Evolutionary conservation across 23 tunicate species (phyloP), one percentile per base, ranked within the genome.

Genomic region (Halocynthia roretzi): DNA sequence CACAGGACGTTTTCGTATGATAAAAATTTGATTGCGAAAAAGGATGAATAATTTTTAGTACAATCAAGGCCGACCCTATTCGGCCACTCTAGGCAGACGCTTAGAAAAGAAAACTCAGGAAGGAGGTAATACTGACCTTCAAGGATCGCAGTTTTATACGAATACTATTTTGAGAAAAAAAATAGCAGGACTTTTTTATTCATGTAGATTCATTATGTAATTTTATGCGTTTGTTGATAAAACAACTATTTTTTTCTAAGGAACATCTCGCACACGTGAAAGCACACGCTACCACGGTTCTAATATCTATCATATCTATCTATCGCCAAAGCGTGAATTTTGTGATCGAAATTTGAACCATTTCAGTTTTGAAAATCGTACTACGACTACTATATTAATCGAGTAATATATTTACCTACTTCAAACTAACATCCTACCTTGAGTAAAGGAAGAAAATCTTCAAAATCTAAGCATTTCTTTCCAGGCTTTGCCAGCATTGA

Each of bases 371-470:
- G n/a, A 60, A 17, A 60, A 15, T 17, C 17, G 64, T 15, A 60
- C n/a, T 60, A 60, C n/a, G 1, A 60, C n/a, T 60, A 60, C n/a
- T 4, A 60, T 17, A 15, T 60, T 15, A 60, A 15, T 15, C 64
- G 17, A 15, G 64, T 60, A 17, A 60, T 60, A 62, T 9, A 78
- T 48, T 50, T 53, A 87, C 94, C 44, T 31, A 31, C 44, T 31
- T 0, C 44, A 31, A 31, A 31, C 44, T 31, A 31, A 31, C 44
- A 31, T 31, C 44, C 44, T 31, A 31, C 44, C 78, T 86, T 82
- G 58, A 92, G 14, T 18, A 92, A 58, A 53, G 77, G 70, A 8
- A 92, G 76, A 62, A 92, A 82, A 68, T 92, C 98, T 21, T 92
- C 87, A 56, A 92, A 92, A 22, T 92, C 98, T 60, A 92, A 85